These are phyloP conservation scores for human DNA, from an alignment of 2,113 vertebrate genomes.

Conservation along the genomic window DNA sequence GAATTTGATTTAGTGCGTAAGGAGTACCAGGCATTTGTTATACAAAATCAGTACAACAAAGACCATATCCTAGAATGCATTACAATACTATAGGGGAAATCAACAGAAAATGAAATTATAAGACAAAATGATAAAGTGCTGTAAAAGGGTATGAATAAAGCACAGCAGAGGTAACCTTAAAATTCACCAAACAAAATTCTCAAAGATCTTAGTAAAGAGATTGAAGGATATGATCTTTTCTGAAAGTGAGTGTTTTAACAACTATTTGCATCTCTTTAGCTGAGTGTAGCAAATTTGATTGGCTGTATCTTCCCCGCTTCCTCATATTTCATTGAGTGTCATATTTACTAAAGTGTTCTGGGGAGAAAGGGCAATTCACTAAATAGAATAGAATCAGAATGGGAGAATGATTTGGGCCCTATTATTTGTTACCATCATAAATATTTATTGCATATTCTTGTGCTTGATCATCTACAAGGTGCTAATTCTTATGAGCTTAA, in stretches of 20 bases:
- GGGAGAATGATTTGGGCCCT: not conserved
- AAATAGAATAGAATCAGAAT: not conserved
- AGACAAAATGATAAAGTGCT: not conserved
- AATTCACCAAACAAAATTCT: not conserved
- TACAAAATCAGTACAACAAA: not conserved
- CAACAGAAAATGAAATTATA: not conserved
- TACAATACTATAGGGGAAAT: not conserved
- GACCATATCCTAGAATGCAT: not conserved
- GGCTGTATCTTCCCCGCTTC: not conserved
- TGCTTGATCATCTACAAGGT: not conserved
- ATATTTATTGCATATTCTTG: not conserved
- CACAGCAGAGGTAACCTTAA: not conserved
- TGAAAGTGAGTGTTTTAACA: not conserved
- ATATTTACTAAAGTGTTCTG: not conserved
- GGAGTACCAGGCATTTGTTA: not conserved
- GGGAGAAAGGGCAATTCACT: not conserved
- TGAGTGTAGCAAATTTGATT: not conserved
- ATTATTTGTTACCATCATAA: not conserved
- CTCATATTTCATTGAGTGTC: not conserved
- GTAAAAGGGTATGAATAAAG: not conserved
- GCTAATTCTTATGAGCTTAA: not conserved
- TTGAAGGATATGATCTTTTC: not conserved
- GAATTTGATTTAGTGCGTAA: not conserved
- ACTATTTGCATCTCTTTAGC: not conserved
- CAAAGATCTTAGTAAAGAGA: not conserved